A percentile compares a stretch with the other conserved stretches of the same genome.
phyloP scores from a whole-genome alignment of 2,113 vertebrate genomes.

The Paramormyrops kingsleyae region DNA sequence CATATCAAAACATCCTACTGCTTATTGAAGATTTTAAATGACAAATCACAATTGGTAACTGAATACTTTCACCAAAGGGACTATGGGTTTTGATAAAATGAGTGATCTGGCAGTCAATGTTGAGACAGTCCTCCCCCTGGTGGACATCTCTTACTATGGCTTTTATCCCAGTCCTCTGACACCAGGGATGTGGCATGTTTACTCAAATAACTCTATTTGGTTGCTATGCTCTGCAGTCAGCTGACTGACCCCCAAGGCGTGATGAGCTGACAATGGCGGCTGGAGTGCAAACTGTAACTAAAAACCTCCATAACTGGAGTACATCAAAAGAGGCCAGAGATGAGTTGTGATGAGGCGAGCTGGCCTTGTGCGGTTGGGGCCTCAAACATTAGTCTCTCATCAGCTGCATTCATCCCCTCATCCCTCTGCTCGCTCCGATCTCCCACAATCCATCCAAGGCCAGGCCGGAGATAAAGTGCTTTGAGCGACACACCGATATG shows the following conservation, averaged over 20 bases:
- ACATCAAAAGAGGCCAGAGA: background rate
- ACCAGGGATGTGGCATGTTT: background rate
- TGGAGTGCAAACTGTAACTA: background rate
- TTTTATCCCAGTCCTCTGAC: background rate
- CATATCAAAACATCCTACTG: background rate
- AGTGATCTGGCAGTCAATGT: background rate
- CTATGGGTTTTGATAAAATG: background rate
- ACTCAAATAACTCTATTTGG: background rate
- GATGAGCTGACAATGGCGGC: background rate
- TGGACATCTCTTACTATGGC: background rate
- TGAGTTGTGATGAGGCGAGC: background rate
- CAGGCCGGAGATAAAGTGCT: constrained; percentile 2
- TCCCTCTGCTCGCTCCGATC: background rate
- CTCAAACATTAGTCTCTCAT: background rate
- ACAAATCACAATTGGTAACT: background rate
- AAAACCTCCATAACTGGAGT: background rate
- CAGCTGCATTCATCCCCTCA: background rate
- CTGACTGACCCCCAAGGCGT: background rate
- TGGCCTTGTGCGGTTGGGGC: background rate
- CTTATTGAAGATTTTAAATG: background rate
- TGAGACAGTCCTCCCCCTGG: background rate
- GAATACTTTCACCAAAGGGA: background rate
- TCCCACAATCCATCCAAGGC: background rate
- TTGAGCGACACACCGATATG: background rate
- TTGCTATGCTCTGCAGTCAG: background rate